phyloP scores from a whole-genome alignment of 2,113 vertebrate genomes.

The Orientallactaga bullata region DNA sequence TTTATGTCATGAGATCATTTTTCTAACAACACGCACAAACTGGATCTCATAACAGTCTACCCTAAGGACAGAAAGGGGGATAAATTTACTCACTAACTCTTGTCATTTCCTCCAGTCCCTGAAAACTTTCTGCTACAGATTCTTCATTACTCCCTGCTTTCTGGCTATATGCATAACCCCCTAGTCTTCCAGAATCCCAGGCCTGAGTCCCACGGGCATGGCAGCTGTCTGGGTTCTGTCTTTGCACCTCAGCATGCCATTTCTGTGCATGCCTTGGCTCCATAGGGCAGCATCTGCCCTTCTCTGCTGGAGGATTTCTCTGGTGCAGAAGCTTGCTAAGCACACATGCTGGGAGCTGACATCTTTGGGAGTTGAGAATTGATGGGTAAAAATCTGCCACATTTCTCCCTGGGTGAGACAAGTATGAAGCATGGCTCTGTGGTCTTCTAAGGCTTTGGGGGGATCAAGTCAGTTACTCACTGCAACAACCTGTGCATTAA shows the following conservation, averaged over 20 bases:
- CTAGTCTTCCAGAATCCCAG: background rate
- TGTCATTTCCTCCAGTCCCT: background rate
- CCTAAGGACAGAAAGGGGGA: background rate
- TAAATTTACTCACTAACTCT: background rate
- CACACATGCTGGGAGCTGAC: background rate
- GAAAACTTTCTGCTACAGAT: background rate
- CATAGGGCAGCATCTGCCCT: background rate
- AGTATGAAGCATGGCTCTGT: background rate
- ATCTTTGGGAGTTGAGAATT: background rate
- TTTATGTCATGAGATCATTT: background rate
- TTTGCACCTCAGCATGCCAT: background rate
- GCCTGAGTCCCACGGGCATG: background rate
- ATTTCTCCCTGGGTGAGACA: background rate
- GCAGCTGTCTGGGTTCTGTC: too few relatives aligned
- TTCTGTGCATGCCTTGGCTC: rapidly evolving
- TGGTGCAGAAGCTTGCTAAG: background rate
- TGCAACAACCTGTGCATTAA: too few relatives aligned
- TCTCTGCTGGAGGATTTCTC: background rate
- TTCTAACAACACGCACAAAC: background rate
- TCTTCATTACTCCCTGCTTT: background rate
- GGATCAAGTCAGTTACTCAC: rapidly evolving
- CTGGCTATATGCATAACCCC: background rate
- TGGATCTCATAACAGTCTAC: background rate
- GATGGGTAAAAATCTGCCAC: background rate
- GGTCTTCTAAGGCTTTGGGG: background rate